Evolutionary conservation across 2,797 vertebrate genomes (phyloP).

Genomic region (Pantherophis vulpinus): DNA sequence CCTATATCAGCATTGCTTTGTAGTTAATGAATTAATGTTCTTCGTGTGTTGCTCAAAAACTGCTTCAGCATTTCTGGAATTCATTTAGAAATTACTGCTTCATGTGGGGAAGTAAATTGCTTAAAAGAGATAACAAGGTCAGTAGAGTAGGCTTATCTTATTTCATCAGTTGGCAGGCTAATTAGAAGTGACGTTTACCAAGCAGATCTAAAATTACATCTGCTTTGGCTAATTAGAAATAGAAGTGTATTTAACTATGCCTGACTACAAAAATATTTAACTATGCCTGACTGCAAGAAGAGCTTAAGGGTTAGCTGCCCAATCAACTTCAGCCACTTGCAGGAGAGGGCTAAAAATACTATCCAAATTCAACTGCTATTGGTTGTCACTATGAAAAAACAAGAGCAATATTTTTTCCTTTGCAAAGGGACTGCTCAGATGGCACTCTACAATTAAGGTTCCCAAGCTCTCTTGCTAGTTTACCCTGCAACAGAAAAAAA

Average conservation of each 20-base stretch:
- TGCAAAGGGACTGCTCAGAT: constrained; percentile 11
- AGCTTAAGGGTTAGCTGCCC: constrained; percentile 44
- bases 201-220: constrained; percentile 46
- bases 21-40: neutral
- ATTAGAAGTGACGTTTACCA: constrained; percentile 29
- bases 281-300: constrained; percentile 53
- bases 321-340: constrained; percentile 48
- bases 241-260: constrained; percentile 47
- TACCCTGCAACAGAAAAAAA: neutral
- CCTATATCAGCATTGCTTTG: constrained; percentile 52
- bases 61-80: constrained; percentile 41
- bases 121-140: constrained; percentile 32
- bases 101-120: neutral
- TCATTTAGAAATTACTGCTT: neutral
- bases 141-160: neutral
- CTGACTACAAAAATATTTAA: constrained; percentile 51
- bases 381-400: constrained; percentile 57
- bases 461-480: neutral
- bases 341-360: constrained; percentile 67
- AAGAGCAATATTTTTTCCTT: constrained; percentile 30
- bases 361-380: constrained; percentile 57
- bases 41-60: constrained; percentile 34
- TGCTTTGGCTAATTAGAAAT: constrained; percentile 60
- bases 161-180: neutral
- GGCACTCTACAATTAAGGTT: neutral